Evolutionary conservation across 2,797 vertebrate genomes (phyloP).

Genomic region (Fistularia commersonii): DNA sequence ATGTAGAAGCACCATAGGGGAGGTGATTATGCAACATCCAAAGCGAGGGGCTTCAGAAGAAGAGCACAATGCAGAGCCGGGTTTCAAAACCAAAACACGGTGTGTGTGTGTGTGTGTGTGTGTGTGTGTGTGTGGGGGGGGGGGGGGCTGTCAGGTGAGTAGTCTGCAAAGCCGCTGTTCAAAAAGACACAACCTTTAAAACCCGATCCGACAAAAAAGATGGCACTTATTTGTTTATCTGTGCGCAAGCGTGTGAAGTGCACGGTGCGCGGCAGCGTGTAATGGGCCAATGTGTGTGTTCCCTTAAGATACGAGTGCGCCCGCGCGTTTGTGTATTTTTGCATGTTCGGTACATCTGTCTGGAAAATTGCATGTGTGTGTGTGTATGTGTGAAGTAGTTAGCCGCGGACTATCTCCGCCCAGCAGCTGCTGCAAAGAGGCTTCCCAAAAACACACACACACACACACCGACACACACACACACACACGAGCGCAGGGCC

Average conservation of each 20-base stretch:
- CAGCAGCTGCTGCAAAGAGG: slow-evolving; percentile 75
- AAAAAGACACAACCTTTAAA: slow-evolving; percentile 47
- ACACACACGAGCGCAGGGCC: slow-evolving; percentile 67
- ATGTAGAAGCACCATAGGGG: slow-evolving; percentile 37
- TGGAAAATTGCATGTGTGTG: slow-evolving; percentile 34
- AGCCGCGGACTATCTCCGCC: slow-evolving; percentile 68
- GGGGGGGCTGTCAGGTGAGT: slow-evolving; percentile 47
- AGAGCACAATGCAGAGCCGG: slow-evolving; percentile 21
- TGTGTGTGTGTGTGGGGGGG: too few species aligned
- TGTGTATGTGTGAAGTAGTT: slow-evolving; percentile 20
- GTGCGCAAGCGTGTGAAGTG: slow-evolving; percentile 44
- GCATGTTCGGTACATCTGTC: slow-evolving; percentile 49
- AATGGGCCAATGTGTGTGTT: slow-evolving; percentile 48
- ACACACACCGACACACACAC: too few species aligned
- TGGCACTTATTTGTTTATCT: slow-evolving; percentile 57
- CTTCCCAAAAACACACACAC: too few species aligned
- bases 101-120: too few species aligned
- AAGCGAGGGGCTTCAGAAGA: slow-evolving; percentile 30
- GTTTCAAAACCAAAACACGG: slow-evolving; percentile 33
- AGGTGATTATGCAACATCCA: slow-evolving; percentile 41
- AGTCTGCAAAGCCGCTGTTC: slow-evolving; percentile 44
- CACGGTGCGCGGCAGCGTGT: slow-evolving; percentile 40
- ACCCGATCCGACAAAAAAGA: slow-evolving; percentile 49
- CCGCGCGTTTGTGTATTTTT: slow-evolving; percentile 38
- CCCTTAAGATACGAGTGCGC: slow-evolving; percentile 44